phyloP scores from a whole-genome alignment of 2,888 invertebrate genomes.

The Ceriagrion tenellum region DNA sequence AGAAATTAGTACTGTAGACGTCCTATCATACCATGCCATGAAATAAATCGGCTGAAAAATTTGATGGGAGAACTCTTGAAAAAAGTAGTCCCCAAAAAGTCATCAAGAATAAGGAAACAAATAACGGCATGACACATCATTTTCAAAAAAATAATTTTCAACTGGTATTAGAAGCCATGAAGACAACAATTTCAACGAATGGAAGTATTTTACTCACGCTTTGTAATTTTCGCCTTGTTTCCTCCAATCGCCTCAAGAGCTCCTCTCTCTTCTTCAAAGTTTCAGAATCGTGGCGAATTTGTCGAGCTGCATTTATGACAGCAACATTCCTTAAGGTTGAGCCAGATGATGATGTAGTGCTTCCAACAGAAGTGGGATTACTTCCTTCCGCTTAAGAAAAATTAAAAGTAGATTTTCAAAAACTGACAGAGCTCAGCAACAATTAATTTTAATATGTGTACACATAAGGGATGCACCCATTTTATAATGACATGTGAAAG shows the following conservation, averaged over 20 bases:
- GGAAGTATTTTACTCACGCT: constrained; percentile 83
- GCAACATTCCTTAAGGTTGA: constrained; percentile 78
- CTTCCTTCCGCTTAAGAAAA: constrained; percentile 69
- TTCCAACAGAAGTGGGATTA: constrained; percentile 73
- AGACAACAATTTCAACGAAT: too few relatives aligned
- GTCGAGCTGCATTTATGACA: constrained; percentile 80
- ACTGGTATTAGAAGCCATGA: neutral
- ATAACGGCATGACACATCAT: neutral
- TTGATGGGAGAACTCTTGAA: neutral
- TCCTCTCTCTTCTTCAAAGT: constrained; percentile 86
- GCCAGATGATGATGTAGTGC: constrained; percentile 76
- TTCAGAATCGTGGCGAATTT: constrained; percentile 82
- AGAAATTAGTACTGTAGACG: too few relatives aligned
- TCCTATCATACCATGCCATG: too few relatives aligned
- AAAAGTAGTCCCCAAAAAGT: neutral
- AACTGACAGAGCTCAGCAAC: neutral
- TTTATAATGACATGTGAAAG: too few relatives aligned
- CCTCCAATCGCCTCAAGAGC: constrained; percentile 89
- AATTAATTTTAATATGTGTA: neutral
- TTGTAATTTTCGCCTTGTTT: constrained; percentile 91
- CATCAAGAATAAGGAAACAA: too few relatives aligned
- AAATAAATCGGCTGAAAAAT: neutral
- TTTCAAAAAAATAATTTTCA: neutral
- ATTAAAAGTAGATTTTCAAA: neutral
- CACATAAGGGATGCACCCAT: too few relatives aligned